Percentiles rank a stretch among this genome's conserved stretches.
These are phyloP conservation scores for Stylophora pistillata DNA, from an alignment of 64 coral and sea anemone species.

Conservation along the genomic window DNA sequence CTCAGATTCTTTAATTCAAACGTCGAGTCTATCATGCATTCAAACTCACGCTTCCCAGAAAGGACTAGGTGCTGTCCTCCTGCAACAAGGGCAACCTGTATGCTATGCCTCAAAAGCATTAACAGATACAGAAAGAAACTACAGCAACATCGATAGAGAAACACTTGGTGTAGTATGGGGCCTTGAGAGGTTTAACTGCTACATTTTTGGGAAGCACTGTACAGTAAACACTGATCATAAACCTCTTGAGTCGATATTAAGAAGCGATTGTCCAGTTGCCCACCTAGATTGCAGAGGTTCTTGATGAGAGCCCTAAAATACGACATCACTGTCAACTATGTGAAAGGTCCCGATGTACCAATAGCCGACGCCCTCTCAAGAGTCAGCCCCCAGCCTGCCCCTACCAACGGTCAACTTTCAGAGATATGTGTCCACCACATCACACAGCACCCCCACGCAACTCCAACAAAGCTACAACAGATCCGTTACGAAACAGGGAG, in stretches of 20 bases:
- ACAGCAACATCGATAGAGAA: conserved; percentile 33
- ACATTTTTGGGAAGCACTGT: conserved; percentile 11
- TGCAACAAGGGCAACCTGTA: conserved; percentile 28
- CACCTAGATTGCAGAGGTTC: conserved; percentile 18
- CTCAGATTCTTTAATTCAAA: too few relatives aligned
- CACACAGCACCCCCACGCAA: too few relatives aligned
- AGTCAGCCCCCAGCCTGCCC: conserved; percentile 2
- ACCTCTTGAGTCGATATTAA: not conserved
- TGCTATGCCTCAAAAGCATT: conserved; percentile 40
- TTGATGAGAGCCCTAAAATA: conserved; percentile 21
- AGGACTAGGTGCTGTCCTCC: conserved; percentile 10
- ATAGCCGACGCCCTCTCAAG: conserved; percentile 14
- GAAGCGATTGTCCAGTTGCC: not conserved
- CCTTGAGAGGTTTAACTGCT: not conserved
- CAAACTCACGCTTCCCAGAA: too few relatives aligned
- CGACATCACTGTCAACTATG: conserved; percentile 21
- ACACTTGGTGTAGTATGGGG: too few relatives aligned
- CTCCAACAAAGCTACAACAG: too few relatives aligned
- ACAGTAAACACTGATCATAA: not conserved
- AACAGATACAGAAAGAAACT: conserved; percentile 19
- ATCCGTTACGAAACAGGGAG: conserved; percentile 56
- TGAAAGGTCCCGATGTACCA: conserved; percentile 25
- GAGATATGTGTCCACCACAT: not conserved
- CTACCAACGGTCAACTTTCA: not conserved
- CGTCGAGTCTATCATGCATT: too few relatives aligned